Evolutionary conservation across 2,888 invertebrate species (phyloP).

Genomic region (Hesperia comma): DNA sequence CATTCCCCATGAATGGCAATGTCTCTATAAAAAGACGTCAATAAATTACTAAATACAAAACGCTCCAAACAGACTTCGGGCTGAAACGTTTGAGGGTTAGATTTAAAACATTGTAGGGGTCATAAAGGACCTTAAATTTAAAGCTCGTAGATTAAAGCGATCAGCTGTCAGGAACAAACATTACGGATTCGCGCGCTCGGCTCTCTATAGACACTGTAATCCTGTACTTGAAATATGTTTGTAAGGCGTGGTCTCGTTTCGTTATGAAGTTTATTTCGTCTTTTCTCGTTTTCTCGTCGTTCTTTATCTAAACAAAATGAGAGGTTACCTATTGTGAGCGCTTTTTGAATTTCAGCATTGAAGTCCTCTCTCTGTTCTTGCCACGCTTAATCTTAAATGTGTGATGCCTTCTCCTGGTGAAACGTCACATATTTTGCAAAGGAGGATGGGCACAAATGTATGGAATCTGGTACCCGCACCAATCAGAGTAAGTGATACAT

Average conservation of each 20-base stretch:
- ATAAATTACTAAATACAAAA: constrained; percentile 43
- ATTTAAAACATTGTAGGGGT: constrained; percentile 65
- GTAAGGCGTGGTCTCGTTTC: constrained; percentile 28
- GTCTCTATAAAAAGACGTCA: constrained; percentile 11
- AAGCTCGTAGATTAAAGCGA: constrained; percentile 71
- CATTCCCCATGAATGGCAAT: neutral
- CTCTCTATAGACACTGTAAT: constrained; percentile 69
- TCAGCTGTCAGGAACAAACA: constrained; percentile 76
- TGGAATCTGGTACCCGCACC: too few relatives aligned
- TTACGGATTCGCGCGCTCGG: constrained; percentile 71
- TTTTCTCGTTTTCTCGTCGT: neutral
- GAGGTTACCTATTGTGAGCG: too few relatives aligned
- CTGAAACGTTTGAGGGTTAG: constrained; percentile 51
- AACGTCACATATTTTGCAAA: too few relatives aligned
- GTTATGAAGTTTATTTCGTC: neutral
- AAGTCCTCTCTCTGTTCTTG: neutral
- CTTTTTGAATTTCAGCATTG: neutral
- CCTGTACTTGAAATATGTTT: constrained; percentile 81
- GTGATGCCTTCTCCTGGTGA: too few relatives aligned
- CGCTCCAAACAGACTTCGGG: constrained; percentile 54
- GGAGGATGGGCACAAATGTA: too few relatives aligned
- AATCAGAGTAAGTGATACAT: too few relatives aligned
- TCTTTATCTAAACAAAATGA: too few relatives aligned
- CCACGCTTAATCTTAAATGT: too few relatives aligned
- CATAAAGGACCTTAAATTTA: constrained; percentile 69